Evolutionary conservation across 2,113 vertebrate species (phyloP), one percentile per base, ranked within the genome.

Genomic region (Strix uralensis): DNA sequence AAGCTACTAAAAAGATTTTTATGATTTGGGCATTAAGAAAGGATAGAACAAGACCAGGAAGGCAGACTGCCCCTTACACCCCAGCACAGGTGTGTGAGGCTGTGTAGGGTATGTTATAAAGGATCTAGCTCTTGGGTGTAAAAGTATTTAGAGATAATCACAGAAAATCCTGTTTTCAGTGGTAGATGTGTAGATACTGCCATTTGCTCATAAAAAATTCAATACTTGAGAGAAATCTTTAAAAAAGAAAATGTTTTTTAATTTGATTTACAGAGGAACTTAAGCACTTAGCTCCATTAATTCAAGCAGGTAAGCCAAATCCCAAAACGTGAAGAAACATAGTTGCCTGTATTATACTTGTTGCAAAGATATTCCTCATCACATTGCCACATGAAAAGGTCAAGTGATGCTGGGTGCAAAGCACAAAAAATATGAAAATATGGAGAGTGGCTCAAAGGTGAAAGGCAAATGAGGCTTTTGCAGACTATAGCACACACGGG

Each of bases 11-110:
- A 65, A 79, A 8, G 2, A 5, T 15, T n/a, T 73, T 74, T 67
- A 44, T 42, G 2, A 47, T 59, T 61, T 65, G 7, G 20, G 4
- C 10, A n/a, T 46, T 38, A 46, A 49, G 23, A 86, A 88, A 82
- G 3, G 22, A n/a, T 26, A 23, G 49, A 66, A 32, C 4, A 79
- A 29, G 47, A 42, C 15, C 1, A 9, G 32, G 15, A 75, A 86
- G 26, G 44, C 32, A 88, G 70, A 8, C 14, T 74, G 21, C 7
- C 13, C 22, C 15, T 66, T 40, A 25, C 1, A 1, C 7, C 15
- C 55, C 22, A 18, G 19, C 26, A 21, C 0, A 2, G 57, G 36
- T 1, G 13, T 15, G 23, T 0, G 6, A 78, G 46, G 27, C 11
- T 57, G 7, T 20, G 15, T 61, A 30, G 8, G 7, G 25, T 62